Conservation (phyloP, 2,113 vertebrate species). For the Gnathonemus echidnorhynchus region DNA sequence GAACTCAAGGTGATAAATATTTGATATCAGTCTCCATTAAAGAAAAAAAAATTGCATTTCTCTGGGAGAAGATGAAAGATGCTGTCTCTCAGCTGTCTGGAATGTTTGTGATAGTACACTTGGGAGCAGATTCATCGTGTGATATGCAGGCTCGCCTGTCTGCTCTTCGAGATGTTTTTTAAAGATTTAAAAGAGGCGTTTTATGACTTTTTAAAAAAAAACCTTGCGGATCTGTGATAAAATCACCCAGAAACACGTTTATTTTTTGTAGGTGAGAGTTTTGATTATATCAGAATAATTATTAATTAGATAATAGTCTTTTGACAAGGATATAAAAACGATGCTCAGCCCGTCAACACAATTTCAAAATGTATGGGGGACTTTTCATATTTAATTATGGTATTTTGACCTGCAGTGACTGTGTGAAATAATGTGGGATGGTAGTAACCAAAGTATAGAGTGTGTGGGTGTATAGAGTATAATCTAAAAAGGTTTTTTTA, state of each 20-base stretch:
- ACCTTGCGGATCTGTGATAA: not conserved
- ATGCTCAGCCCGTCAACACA: not conserved
- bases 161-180: not conserved
- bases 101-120: slow-evolving; percentile 28
- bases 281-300: not conserved
- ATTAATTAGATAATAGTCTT: not conserved
- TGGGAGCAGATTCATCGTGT: not conserved
- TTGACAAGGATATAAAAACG: not conserved
- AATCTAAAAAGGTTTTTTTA: not conserved
- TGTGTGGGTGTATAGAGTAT: not conserved
- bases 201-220: not conserved
- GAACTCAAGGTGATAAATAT: slow-evolving; percentile 41
- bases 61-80: slow-evolving; percentile 33
- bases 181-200: not conserved
- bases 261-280: not conserved
- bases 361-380: not conserved
- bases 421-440: not conserved
- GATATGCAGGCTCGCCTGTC: not conserved
- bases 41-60: slow-evolving; percentile 27
- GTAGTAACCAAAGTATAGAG: not conserved
- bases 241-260: not conserved
- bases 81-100: slow-evolving; percentile 24
- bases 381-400: not conserved
- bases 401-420: not conserved
- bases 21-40: slow-evolving; percentile 42